These are phyloP conservation scores for Neria commutata DNA, from an alignment of 2,888 invertebrate species.

Conservation along the genomic window DNA sequence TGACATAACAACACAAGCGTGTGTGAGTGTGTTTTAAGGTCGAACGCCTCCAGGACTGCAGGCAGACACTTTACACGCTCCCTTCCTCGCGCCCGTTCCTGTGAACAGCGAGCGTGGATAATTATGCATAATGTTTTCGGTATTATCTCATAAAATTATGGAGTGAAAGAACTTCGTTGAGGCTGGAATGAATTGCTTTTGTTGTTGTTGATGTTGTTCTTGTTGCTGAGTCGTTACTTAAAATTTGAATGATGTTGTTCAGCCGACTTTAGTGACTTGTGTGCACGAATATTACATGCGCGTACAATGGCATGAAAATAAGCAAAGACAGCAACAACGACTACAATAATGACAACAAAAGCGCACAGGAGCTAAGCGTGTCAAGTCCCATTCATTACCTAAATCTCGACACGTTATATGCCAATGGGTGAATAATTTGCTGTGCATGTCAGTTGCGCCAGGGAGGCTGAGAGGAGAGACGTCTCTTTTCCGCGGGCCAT, in stretches of 20 bases:
- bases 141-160: slow-evolving; percentile 14
- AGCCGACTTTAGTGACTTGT: neutral
- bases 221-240: neutral
- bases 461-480: too few relatives aligned
- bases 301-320: slow-evolving; percentile 49
- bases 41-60: too few relatives aligned
- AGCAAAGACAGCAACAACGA: slow-evolving; percentile 29
- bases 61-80: too few relatives aligned
- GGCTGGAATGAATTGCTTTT: slow-evolving; percentile 2
- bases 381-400: too few relatives aligned
- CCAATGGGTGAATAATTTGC: too few relatives aligned
- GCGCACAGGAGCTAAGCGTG: too few relatives aligned
- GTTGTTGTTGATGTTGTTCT: neutral
- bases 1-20: neutral
- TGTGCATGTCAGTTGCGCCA: too few relatives aligned
- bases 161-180: neutral
- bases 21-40: neutral
- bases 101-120: neutral
- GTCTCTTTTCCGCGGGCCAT: too few relatives aligned
- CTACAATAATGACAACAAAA: slow-evolving; percentile 30
- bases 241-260: slow-evolving; percentile 15
- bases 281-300: too few relatives aligned
- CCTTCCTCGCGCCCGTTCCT: too few relatives aligned
- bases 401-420: too few relatives aligned
- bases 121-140: slow-evolving; percentile 2